Percentiles rank a stretch among this genome's conserved stretches.
Evolutionary conservation across 2,113 vertebrate genomes (phyloP).

Genomic region (Nanorana parkeri): DNA sequence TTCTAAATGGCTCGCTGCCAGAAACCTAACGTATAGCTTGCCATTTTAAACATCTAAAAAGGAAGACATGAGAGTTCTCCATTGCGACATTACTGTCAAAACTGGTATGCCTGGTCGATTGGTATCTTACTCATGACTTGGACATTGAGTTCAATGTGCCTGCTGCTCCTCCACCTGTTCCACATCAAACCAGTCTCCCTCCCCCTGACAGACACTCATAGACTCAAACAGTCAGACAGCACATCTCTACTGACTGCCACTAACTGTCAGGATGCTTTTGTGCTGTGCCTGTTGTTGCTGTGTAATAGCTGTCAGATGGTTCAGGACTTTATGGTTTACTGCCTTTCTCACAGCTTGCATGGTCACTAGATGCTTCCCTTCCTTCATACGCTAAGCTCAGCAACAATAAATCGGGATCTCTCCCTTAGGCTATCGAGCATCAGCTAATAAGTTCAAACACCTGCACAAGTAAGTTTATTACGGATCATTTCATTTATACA

Average conservation of each 20-base stretch:
- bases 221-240: slow-evolving; percentile 31
- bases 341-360: background rate
- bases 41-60: background rate
- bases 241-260: slow-evolving; percentile 19
- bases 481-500: too few species aligned
- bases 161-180: slow-evolving; percentile 27
- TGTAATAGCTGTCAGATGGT: slow-evolving; percentile 1
- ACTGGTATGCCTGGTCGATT: background rate
- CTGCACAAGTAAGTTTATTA: too few species aligned
- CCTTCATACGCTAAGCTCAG: background rate
- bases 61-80: background rate
- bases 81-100: slow-evolving; percentile 12
- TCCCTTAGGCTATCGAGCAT: too few species aligned
- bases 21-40: background rate
- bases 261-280: background rate
- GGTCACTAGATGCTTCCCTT: background rate
- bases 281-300: background rate
- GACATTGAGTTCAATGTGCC: slow-evolving; percentile 3
- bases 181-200: slow-evolving; percentile 30
- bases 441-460: too few species aligned
- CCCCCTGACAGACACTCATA: slow-evolving; percentile 17
- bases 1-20: background rate
- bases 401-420: too few species aligned
- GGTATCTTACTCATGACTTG: background rate
- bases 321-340: background rate